Conservation (phyloP, 2,113 vertebrate genomes). For the Leptocoma aspasia region DNA sequence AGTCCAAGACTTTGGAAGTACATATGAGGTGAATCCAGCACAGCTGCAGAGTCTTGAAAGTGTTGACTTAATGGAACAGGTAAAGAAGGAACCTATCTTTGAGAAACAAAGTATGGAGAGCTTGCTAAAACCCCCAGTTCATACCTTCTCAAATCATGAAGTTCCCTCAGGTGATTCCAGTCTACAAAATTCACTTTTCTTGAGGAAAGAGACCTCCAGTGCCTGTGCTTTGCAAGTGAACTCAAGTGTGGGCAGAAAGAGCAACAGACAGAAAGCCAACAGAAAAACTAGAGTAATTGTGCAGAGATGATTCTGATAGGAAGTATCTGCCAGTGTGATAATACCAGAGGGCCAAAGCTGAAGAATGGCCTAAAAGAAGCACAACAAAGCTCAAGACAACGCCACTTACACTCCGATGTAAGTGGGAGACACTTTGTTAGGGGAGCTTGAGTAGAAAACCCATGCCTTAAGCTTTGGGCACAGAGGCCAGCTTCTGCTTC, state of each 20-base stretch:
- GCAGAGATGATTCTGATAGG: background rate
- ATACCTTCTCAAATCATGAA: background rate
- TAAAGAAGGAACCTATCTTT: background rate
- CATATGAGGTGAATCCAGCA: background rate
- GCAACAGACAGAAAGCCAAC: background rate
- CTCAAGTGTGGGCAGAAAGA: background rate
- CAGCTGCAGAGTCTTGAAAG: background rate
- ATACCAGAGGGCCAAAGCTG: background rate
- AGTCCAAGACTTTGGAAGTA: background rate
- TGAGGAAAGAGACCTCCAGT: background rate
- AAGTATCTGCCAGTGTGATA: background rate
- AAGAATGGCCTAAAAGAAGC: background rate
- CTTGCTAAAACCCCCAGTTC: background rate
- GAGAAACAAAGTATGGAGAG: background rate
- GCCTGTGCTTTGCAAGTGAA: background rate
- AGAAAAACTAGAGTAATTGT: background rate
- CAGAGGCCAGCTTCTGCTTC: conserved; percentile 81
- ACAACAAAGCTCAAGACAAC: conserved; percentile 30
- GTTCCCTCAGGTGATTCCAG: background rate
- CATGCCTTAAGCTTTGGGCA: conserved; percentile 81
- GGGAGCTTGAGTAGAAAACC: background rate
- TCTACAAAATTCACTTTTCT: background rate
- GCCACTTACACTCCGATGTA: background rate
- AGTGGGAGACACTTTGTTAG: background rate
- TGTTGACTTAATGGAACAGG: background rate